Evolutionary conservation across 2,797 vertebrate genomes (phyloP).

Genomic region (Lerista edwardsae): DNA sequence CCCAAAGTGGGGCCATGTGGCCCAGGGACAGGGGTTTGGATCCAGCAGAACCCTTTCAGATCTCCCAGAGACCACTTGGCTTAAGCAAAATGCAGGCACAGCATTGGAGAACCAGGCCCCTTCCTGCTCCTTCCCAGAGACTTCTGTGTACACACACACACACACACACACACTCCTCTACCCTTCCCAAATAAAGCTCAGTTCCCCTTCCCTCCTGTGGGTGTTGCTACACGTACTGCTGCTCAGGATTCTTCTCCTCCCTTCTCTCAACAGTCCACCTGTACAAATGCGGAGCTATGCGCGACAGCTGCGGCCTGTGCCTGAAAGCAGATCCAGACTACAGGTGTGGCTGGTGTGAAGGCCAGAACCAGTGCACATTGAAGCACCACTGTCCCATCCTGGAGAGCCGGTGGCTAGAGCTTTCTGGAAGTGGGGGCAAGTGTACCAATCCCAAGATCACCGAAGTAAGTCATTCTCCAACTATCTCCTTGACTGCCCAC

Average conservation of each 20-base stretch:
- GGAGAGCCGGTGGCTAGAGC: conserved; percentile 91
- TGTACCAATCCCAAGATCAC: conserved; percentile 95
- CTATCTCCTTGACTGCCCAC: not conserved
- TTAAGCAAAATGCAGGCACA: too few species aligned
- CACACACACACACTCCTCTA: too few species aligned
- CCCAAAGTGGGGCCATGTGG: too few species aligned
- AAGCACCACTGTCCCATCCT: conserved; percentile 92
- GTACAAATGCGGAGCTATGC: conserved; percentile 95
- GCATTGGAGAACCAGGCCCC: not conserved
- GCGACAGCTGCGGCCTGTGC: conserved; percentile 95
- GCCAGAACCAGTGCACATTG: conserved; percentile 90
- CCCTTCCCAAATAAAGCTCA: too few species aligned
- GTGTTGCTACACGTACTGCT: too few species aligned
- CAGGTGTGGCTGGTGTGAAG: conserved; percentile 94
- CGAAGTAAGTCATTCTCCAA: conserved; percentile 80
- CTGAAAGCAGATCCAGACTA: conserved; percentile 95
- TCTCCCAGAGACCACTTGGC: too few species aligned
- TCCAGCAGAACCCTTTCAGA: too few species aligned
- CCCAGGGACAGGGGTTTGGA: too few species aligned
- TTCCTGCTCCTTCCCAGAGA: not conserved
- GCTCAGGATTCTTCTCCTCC: conserved; percentile 19
- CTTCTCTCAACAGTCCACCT: conserved; percentile 86
- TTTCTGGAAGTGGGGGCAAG: conserved; percentile 91
- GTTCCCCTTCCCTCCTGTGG: too few species aligned
- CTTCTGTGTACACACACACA: too few species aligned